Evolutionary conservation across 2,113 vertebrate genomes (phyloP), one percentile per base, ranked within the genome.

Genomic region (Chascanopsetta lugubris): DNA sequence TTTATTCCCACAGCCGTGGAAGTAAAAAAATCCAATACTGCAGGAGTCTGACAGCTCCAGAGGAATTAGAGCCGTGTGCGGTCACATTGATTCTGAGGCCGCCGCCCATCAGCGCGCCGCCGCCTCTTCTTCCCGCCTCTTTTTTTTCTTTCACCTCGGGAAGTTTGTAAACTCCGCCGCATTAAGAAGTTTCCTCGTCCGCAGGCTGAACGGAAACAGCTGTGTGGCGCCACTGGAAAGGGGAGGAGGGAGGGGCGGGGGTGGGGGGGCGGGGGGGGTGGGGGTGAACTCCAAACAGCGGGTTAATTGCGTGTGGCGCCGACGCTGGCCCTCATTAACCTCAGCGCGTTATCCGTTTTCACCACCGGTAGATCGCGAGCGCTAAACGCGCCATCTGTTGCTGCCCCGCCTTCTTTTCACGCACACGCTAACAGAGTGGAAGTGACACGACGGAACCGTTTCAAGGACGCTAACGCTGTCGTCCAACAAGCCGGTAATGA

Each of bases 311-410:
- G 73, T 85, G 70, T 79, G 77, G 83, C 85, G 53, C 43, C 47
- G 61, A 60, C 51, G 72, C 60, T 87, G 85, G 79, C 76, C 72
- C 80, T 88, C 79, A 85, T 91, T 91, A 91, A 90, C 90, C 85
- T 83, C 17, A 49, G 75, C 61, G 71, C 85, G 24, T 85, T 86
- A 85, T 62, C 72, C n/a, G n/a, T n/a, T 87, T 88, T 85, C 79
- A 84, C 63, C 77, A 81, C 59, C 87, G 84, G 87, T 85, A 67
- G 89, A 90, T 87, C 69, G 42, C 67, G 58, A 56, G 66, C 54
- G 65, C 77, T 79, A 79, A 55, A 70, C 51, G 59, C 4, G 61
- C 90, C 87, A 89, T 85, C 90, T 91, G 89, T 79, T 80, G 72
- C 69, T 54, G 64, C 66, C 40, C 61, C 12, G 58, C 68, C 69